These are phyloP conservation scores for Ladona fulva DNA, from an alignment of 1,140 invertebrate genomes.

Conservation along the genomic window DNA sequence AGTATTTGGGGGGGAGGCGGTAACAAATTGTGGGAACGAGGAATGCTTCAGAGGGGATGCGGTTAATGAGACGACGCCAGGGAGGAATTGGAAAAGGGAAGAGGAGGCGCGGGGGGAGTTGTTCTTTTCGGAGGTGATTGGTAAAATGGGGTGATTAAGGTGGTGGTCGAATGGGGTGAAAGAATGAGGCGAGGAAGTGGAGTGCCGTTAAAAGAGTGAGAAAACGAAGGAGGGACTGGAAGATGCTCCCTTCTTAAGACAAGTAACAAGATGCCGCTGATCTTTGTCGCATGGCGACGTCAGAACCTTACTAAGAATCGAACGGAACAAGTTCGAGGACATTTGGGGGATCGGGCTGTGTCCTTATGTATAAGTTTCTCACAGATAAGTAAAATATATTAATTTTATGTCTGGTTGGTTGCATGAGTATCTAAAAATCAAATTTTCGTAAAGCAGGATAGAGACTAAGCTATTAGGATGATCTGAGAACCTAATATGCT, in stretches of 20 bases:
- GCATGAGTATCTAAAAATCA: too few relatives aligned
- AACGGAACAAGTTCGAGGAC: too few relatives aligned
- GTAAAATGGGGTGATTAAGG: constrained; percentile 26
- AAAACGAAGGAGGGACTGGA: constrained; percentile 14
- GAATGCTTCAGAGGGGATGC: neutral
- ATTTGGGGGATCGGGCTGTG: too few relatives aligned
- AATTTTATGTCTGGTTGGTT: too few relatives aligned
- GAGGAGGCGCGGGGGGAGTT: neutral
- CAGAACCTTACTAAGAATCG: too few relatives aligned
- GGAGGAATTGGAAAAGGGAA: constrained; percentile 36
- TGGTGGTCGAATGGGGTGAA: neutral
- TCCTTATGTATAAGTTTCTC: too few relatives aligned
- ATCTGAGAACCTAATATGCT: too few relatives aligned
- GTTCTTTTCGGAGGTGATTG: constrained; percentile 23
- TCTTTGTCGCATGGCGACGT: too few relatives aligned
- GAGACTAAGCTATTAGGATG: too few relatives aligned
- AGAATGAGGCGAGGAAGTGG: constrained; percentile 25
- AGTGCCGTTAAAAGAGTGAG: constrained; percentile 19
- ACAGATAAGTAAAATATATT: too few relatives aligned
- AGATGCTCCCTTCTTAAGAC: neutral
- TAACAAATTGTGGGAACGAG: constrained; percentile 9
- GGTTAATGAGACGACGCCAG: constrained; percentile 42
- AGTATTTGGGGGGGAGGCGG: neutral
- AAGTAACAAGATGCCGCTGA: too few relatives aligned
- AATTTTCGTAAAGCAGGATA: too few relatives aligned